Conservation (phyloP, 92 coral and sea anemone genomes). For the Pocillopora meandrina region DNA sequence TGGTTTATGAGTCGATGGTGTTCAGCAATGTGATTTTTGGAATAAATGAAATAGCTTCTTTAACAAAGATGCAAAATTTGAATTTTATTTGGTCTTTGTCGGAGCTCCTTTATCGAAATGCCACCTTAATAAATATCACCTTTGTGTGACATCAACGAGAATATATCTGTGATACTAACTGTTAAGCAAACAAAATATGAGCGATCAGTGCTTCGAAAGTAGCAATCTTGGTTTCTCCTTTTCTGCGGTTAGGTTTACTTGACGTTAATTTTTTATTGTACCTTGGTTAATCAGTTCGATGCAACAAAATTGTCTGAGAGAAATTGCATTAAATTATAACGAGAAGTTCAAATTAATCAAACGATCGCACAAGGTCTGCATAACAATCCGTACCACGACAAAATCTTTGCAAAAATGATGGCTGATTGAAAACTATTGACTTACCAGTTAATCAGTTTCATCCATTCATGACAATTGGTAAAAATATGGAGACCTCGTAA, state of each 20-base stretch:
- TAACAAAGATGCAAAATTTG: not conserved
- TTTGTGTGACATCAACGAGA: not conserved
- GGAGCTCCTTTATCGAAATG: not conserved
- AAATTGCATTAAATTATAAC: not conserved
- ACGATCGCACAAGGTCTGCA: not conserved
- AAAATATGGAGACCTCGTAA: not conserved
- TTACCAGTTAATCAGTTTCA: not conserved
- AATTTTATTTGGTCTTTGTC: not conserved
- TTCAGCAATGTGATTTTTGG: not conserved
- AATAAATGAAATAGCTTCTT: too few relatives aligned
- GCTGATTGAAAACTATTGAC: not conserved
- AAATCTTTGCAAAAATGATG: not conserved
- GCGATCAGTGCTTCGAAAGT: not conserved
- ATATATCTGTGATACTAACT: not conserved
- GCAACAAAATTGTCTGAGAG: not conserved
- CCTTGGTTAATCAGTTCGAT: not conserved
- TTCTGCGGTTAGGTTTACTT: not conserved
- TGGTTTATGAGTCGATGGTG: not conserved
- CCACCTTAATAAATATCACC: conserved; percentile 5
- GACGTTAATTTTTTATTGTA: not conserved
- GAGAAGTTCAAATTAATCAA: not conserved
- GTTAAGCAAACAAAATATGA: not conserved
- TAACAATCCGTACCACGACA: not conserved
- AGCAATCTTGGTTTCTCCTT: too few relatives aligned
- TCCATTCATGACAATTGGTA: not conserved